These are phyloP conservation scores for Miichthys miiuy DNA, from an alignment of 2,797 vertebrate species.

Conservation along the genomic window DNA sequence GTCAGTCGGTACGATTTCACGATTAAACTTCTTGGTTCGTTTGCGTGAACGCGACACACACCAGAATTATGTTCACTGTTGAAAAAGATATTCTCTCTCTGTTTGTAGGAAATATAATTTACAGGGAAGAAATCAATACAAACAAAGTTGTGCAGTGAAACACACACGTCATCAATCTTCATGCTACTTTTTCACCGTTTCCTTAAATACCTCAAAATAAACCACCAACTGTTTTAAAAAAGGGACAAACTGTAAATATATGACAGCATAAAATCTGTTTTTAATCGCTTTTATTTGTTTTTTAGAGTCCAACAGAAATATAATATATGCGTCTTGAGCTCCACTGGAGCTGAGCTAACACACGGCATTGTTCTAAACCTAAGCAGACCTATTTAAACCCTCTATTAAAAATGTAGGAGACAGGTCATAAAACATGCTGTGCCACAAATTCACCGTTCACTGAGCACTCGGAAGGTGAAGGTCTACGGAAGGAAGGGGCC, in stretches of 20 bases:
- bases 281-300: too few species aligned
- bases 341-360: constrained; percentile 5
- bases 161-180: background rate
- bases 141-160: background rate
- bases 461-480: constrained; percentile 41
- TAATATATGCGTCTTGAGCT: constrained; percentile 1
- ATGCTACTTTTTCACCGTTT: background rate
- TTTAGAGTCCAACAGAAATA: background rate
- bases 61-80: background rate
- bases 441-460: constrained; percentile 34
- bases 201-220: constrained; percentile 13
- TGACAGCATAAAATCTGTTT: background rate
- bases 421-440: constrained; percentile 54
- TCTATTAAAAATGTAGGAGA: constrained; percentile 60
- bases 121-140: constrained; percentile 17
- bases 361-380: constrained; percentile 23
- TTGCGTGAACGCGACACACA: background rate
- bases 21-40: background rate
- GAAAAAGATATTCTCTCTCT: background rate
- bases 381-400: constrained; percentile 37
- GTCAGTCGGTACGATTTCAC: background rate
- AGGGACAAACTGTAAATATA: background rate
- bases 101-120: constrained; percentile 18
- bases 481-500: constrained; percentile 16
- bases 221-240: background rate